Conservation (phyloP, 1,140 invertebrate genomes). For the Drosophila mojavensis region DNA sequence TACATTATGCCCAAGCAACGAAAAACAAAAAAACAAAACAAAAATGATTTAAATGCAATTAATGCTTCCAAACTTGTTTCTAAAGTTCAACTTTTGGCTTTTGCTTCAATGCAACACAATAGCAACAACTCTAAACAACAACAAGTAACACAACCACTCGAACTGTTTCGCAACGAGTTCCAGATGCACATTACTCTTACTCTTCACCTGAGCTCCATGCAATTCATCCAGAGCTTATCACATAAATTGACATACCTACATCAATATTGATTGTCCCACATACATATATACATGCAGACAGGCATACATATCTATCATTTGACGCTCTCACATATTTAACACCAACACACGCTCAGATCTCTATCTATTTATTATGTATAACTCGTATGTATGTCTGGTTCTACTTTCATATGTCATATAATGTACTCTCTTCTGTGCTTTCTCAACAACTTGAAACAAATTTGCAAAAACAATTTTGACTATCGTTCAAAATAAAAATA, state of each 20-base stretch:
- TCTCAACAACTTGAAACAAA: slow-evolving; percentile 39
- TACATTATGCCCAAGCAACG: slow-evolving; percentile 48
- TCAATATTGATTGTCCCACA: slow-evolving; percentile 30
- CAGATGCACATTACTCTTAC: slow-evolving; percentile 47
- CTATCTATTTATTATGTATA: slow-evolving; percentile 42
- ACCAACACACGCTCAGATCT: slow-evolving; percentile 28
- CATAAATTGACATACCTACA: slow-evolving; percentile 68
- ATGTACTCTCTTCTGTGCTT: slow-evolving; percentile 71
- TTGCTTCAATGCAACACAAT: slow-evolving; percentile 58
- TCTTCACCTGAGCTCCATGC: slow-evolving; percentile 29
- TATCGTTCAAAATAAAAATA: slow-evolving; percentile 8
- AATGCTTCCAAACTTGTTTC: slow-evolving; percentile 32
- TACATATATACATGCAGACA: slow-evolving; percentile 29
- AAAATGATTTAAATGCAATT: slow-evolving; percentile 7
- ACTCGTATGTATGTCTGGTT: slow-evolving; percentile 42
- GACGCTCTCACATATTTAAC: neutral
- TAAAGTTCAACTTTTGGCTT: slow-evolving; percentile 46
- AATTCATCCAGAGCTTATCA: slow-evolving; percentile 61
- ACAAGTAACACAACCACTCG: slow-evolving; percentile 54
- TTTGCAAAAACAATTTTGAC: slow-evolving; percentile 36
- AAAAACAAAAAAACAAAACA: neutral
- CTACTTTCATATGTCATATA: slow-evolving; percentile 55
- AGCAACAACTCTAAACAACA: slow-evolving; percentile 33
- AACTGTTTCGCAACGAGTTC: slow-evolving; percentile 31
- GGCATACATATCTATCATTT: slow-evolving; percentile 13